Percentiles rank a stretch among this genome's conserved stretches.
These are phyloP conservation scores for Drosophila grimshawi DNA, from an alignment of 1,140 invertebrate species.

Conservation along the genomic window DNA sequence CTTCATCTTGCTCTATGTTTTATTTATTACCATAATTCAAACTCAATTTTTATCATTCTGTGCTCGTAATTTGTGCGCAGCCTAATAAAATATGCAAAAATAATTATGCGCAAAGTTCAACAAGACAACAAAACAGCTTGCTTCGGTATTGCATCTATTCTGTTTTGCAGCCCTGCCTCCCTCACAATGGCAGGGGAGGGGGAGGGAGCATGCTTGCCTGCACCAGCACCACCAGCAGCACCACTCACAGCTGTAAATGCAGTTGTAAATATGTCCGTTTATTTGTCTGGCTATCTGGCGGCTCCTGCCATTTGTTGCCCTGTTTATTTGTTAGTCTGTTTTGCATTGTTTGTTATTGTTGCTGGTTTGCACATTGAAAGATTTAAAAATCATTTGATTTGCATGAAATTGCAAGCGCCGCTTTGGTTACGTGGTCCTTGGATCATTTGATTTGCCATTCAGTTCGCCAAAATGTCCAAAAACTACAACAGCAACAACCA, in stretches of 20 bases:
- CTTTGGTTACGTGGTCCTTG: constrained; percentile 47
- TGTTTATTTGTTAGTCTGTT: constrained; percentile 56
- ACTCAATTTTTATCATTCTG: constrained; percentile 77
- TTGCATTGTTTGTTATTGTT: constrained; percentile 53
- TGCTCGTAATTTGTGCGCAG: constrained; percentile 60
- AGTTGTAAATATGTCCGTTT: constrained; percentile 79
- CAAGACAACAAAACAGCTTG: constrained; percentile 42
- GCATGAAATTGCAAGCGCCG: constrained; percentile 66
- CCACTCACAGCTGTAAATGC: constrained; percentile 50
- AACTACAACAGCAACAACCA: constrained; percentile 4
- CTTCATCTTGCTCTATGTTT: constrained; percentile 5
- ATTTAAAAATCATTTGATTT: constrained; percentile 81
- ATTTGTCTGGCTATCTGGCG: constrained; percentile 64
- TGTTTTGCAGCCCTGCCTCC: constrained; percentile 10
- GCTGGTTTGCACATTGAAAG: constrained; percentile 51
- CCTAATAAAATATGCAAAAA: constrained; percentile 78
- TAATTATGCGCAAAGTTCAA: constrained; percentile 81
- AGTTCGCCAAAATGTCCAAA: constrained; percentile 16
- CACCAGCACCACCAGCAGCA: too few species aligned
- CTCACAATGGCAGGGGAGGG: not conserved
- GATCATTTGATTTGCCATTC: constrained; percentile 32
- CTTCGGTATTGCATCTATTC: not conserved
- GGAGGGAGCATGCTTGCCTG: too few species aligned
- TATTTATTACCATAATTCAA: constrained; percentile 81
- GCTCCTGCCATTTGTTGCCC: constrained; percentile 40